A percentile compares a stretch with the other conserved stretches of the same genome.
Conservation (phyloP, 2,797 vertebrate species). For the Jordanella pulchra region DNA sequence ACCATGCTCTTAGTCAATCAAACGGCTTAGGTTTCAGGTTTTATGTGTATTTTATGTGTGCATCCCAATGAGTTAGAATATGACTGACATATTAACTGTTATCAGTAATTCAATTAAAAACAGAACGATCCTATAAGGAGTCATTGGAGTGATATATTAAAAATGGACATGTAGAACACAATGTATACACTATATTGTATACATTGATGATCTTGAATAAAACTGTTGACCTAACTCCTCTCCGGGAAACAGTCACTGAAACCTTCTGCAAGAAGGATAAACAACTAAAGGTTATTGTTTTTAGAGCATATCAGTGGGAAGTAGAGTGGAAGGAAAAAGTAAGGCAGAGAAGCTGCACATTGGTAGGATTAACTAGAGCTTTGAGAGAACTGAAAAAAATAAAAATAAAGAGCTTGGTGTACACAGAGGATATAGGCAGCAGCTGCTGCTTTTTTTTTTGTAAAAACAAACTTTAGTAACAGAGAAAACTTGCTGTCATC, state of each 20-base stretch:
- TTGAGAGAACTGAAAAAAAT: neutral
- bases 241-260: neutral
- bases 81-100: too few species aligned
- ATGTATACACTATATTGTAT: neutral
- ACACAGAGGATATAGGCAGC: neutral
- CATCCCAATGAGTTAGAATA: too few species aligned
- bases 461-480: neutral
- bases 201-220: neutral
- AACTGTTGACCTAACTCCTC: neutral
- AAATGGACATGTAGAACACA: neutral
- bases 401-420: neutral
- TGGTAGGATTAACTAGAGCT: neutral
- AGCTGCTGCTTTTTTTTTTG: neutral
- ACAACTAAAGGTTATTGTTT: neutral
- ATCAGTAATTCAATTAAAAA: too few species aligned
- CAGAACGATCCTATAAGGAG: too few species aligned
- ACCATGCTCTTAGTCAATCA: neutral
- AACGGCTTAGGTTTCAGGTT: neutral
- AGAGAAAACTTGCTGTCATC: neutral
- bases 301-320: neutral
- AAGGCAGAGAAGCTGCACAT: neutral
- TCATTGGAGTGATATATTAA: neutral
- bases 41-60: neutral
- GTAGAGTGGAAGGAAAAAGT: neutral
- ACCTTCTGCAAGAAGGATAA: neutral